Base-by-base conservation (phyloP, 2,113 vertebrate species). In the Alethe diademata region DNA sequence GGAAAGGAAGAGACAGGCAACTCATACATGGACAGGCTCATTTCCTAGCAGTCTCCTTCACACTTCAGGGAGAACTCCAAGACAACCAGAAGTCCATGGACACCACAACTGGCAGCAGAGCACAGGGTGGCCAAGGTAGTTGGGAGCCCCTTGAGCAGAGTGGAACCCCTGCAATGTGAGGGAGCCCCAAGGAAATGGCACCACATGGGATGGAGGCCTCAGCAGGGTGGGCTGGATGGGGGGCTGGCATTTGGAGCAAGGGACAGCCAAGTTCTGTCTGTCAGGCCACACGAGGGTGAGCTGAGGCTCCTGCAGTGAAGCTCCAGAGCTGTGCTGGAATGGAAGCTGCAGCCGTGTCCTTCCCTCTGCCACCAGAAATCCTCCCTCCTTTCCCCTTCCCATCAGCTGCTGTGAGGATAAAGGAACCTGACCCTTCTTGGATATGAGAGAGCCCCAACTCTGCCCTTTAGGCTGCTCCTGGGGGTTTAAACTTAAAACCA, bases 191-290 rank as follows among this genome's bases (percentile, higher is more conserved):
- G 47, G 47, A 48, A 48, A 48, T 24, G 47, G 47, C 47, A 48
- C 47, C 15, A 20, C 3, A 0, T 0, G 5, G 19, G 28, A 22
- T n/a, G 62, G 53, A 36, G 67, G 25, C 33, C 38, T 23, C 8
- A 2, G 71, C 65, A 38, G 70, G 29, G 45, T 15, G 53, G 47
- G 73, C 80, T 78, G 40, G 23, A 5, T 0, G 0, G 14, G 57
- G 17, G 47, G 42, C 24, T 54, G 42, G 28, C 40, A 12, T 6
- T 16, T 12, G 56, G n/a, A 29, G 42, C 58, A 54, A 33, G 64
- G 47, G 13, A 56, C 60, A 78, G 42, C 31, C 56, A 17, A 31
- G 28, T 22, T 78, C n/a, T 61, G 28, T 2, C 45, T 57, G 24
- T 12, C 54, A 38, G 65, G 58, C 26, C 47, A 22, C 1, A 0